phyloP scores from a whole-genome alignment of 2,113 vertebrate species.

The Gavialis gangeticus region DNA sequence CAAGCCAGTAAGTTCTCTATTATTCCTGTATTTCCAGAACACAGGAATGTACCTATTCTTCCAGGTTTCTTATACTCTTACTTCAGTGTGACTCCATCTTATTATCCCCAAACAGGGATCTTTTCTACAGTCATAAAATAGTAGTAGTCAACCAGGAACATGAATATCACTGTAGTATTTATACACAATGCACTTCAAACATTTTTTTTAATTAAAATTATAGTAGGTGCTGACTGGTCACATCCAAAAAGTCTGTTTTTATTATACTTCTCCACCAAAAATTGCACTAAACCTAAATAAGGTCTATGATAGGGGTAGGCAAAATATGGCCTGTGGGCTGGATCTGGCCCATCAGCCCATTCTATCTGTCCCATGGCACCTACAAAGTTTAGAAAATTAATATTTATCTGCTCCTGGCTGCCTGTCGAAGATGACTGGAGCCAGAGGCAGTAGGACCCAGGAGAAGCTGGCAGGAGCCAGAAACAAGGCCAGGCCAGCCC shows the following conservation, averaged over 20 bases:
- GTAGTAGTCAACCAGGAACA: not conserved
- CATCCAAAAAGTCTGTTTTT: not conserved
- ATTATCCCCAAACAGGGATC: not conserved
- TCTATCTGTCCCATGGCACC: too few relatives aligned
- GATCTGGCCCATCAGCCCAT: too few relatives aligned
- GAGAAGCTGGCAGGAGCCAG: too few relatives aligned
- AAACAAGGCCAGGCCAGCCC: too few relatives aligned
- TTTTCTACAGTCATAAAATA: slow-evolving; percentile 9
- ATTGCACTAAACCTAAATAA: too few relatives aligned
- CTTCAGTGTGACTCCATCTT: not conserved
- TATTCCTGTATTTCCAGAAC: not conserved
- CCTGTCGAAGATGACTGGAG: too few relatives aligned
- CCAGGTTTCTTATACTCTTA: not conserved
- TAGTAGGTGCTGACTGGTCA: not conserved
- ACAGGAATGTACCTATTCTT: fast-evolving
- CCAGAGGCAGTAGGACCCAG: too few relatives aligned
- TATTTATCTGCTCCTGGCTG: too few relatives aligned
- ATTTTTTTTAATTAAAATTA: slow-evolving; percentile 43
- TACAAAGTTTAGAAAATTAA: too few relatives aligned
- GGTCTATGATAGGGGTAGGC: too few relatives aligned
- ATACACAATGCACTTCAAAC: slow-evolving; percentile 16
- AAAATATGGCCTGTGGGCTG: too few relatives aligned
- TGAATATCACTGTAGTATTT: slow-evolving; percentile 4
- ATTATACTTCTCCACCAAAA: not conserved
- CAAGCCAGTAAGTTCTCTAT: not conserved